A percentile compares a stretch with the other conserved stretches of the same genome.
Evolutionary conservation across 2,888 invertebrate species (phyloP).

Genomic region (Diachrysia chrysitis): DNA sequence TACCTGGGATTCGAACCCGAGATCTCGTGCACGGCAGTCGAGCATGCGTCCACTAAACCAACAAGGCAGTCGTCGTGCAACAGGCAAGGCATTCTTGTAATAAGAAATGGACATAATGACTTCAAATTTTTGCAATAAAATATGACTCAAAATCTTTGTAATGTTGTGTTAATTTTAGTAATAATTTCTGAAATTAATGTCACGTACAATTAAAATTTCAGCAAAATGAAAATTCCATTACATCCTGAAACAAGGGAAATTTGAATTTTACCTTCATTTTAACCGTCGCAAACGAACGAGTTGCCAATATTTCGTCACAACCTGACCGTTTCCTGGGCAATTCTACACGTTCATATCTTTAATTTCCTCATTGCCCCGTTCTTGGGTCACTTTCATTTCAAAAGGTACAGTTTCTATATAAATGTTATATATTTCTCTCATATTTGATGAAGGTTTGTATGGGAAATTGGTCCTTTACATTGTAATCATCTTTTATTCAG

Average conservation of each 20-base stretch:
- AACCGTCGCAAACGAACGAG: constrained; percentile 32
- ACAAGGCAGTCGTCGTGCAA: too few relatives aligned
- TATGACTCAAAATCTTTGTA: not conserved
- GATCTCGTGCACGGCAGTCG: too few relatives aligned
- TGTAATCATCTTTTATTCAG: constrained; percentile 41
- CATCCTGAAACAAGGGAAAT: constrained; percentile 3
- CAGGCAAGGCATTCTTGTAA: too few relatives aligned
- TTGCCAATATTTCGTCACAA: constrained; percentile 42
- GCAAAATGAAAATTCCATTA: not conserved
- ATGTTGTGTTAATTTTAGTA: not conserved
- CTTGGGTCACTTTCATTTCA: constrained; percentile 60
- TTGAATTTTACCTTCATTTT: constrained; percentile 6
- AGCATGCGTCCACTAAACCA: too few relatives aligned
- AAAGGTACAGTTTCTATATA: constrained; percentile 49
- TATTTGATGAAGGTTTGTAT: constrained; percentile 40
- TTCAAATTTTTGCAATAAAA: not conserved
- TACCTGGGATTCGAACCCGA: too few relatives aligned
- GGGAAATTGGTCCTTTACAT: constrained; percentile 57
- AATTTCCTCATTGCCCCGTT: constrained; percentile 67
- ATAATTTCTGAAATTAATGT: not conserved
- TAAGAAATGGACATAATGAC: too few relatives aligned
- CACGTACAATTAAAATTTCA: not conserved
- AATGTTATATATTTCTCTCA: constrained; percentile 34
- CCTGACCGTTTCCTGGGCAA: constrained; percentile 58
- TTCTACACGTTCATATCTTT: constrained; percentile 69